Percentiles rank a stretch among this genome's conserved stretches.
These are phyloP conservation scores for Tursiops truncatus DNA, from an alignment of 2,113 vertebrate species.

Conservation along the genomic window DNA sequence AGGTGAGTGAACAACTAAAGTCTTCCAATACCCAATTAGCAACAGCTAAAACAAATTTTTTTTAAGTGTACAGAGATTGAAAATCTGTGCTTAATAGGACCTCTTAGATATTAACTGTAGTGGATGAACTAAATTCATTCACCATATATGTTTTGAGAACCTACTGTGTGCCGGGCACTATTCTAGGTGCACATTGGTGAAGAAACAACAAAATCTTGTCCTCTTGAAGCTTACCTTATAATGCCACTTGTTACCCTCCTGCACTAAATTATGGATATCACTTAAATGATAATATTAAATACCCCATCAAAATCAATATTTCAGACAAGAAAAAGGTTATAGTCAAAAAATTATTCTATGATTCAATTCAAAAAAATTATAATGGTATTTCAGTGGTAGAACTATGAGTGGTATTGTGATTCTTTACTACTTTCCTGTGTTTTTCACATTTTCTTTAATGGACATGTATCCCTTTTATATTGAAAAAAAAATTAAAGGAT, in stretches of 20 bases:
- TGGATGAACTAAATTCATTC: neutral
- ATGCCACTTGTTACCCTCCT: neutral
- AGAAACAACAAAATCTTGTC: neutral
- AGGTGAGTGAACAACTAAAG: neutral
- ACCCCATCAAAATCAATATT: neutral
- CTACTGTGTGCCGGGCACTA: neutral
- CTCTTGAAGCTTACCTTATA: neutral
- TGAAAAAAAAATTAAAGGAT: neutral
- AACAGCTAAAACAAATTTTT: neutral
- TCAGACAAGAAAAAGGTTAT: neutral
- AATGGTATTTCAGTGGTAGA: neutral
- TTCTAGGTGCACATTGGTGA: neutral
- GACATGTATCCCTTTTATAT: neutral
- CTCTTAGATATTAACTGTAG: neutral
- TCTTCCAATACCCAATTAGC: neutral
- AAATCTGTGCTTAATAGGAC: neutral
- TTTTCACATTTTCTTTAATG: conserved; percentile 16
- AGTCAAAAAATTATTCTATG: neutral
- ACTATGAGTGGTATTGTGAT: neutral
- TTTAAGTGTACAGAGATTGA: neutral
- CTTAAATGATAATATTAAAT: neutral
- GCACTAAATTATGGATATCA: neutral
- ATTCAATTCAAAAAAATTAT: neutral
- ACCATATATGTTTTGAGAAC: neutral
- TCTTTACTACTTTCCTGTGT: neutral